Conservation (phyloP, 1,140 invertebrate species). For the Aporrectodea caliginosa region DNA sequence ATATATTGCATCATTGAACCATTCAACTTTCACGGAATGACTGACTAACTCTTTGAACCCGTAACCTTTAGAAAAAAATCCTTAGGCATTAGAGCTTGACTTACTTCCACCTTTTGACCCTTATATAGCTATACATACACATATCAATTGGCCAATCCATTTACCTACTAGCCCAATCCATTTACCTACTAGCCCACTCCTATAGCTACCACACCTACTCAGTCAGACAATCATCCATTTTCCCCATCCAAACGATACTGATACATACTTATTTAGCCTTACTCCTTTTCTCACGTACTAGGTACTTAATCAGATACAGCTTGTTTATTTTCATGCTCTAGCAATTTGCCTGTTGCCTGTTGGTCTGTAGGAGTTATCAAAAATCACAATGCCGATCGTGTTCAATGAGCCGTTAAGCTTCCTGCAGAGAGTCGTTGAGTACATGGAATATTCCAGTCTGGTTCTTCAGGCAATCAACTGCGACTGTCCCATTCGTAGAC, state of each 20-base stretch:
- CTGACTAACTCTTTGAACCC: too few species aligned
- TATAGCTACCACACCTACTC: background rate
- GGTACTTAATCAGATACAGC: background rate
- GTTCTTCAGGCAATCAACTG: slow-evolving; percentile 71
- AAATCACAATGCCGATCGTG: slow-evolving; percentile 94
- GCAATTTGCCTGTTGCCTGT: background rate
- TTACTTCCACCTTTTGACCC: too few species aligned
- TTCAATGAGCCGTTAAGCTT: slow-evolving; percentile 96
- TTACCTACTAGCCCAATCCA: too few species aligned
- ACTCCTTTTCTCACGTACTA: background rate
- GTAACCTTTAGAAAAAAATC: too few species aligned
- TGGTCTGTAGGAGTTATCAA: slow-evolving; percentile 72
- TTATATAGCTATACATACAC: too few species aligned
- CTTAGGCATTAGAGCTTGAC: too few species aligned
- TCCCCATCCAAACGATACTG: background rate
- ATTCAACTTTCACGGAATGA: too few species aligned
- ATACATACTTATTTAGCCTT: background rate
- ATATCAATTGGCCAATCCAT: too few species aligned
- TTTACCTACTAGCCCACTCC: too few species aligned
- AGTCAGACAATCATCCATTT: background rate
- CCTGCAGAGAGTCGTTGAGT: slow-evolving; percentile 88
- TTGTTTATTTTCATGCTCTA: background rate
- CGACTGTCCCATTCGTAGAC: slow-evolving; percentile 72
- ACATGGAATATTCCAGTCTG: slow-evolving; percentile 86
- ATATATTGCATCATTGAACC: too few species aligned